phyloP scores from a whole-genome alignment of 2,113 vertebrate species.

The Rana temporaria region DNA sequence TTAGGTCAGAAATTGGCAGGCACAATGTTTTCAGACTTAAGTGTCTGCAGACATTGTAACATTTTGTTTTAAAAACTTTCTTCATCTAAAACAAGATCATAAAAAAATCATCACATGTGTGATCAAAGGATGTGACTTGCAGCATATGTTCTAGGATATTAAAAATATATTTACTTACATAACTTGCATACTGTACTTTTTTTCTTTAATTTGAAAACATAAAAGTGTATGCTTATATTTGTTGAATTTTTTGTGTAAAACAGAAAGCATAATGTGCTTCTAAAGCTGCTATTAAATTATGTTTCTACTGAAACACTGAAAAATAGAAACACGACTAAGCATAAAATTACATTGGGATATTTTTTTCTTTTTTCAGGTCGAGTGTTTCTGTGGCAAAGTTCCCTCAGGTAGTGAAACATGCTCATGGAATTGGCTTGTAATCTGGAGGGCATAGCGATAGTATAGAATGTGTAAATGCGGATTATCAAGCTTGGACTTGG shows the following conservation, averaged over 20 bases:
- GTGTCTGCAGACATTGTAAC: not conserved
- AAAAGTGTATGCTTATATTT: constrained; percentile 35
- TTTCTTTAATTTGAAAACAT: constrained; percentile 39
- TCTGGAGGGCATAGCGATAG: too few species aligned
- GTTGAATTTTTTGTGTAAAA: constrained; percentile 41
- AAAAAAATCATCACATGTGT: constrained; percentile 42
- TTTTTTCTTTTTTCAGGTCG: not conserved
- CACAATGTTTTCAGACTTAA: not conserved
- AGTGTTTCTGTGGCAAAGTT: too few species aligned
- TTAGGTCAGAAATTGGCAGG: constrained; percentile 1
- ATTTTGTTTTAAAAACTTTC: constrained; percentile 13
- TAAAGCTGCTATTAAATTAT: constrained; percentile 9
- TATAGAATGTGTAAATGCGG: too few species aligned
- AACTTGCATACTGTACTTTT: constrained; percentile 29
- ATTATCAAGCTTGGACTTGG: too few species aligned
- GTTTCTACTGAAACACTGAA: not conserved
- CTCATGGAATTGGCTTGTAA: too few species aligned
- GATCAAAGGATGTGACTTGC: constrained; percentile 43
- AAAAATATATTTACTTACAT: constrained; percentile 28
- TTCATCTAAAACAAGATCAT: constrained; percentile 21
- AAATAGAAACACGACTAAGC: not conserved
- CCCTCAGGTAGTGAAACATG: too few species aligned
- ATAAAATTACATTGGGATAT: not conserved
- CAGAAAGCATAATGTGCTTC: constrained; percentile 44
- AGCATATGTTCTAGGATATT: constrained; percentile 42